Conservation (phyloP, 2,888 invertebrate genomes). For the Diadromus collaris region DNA sequence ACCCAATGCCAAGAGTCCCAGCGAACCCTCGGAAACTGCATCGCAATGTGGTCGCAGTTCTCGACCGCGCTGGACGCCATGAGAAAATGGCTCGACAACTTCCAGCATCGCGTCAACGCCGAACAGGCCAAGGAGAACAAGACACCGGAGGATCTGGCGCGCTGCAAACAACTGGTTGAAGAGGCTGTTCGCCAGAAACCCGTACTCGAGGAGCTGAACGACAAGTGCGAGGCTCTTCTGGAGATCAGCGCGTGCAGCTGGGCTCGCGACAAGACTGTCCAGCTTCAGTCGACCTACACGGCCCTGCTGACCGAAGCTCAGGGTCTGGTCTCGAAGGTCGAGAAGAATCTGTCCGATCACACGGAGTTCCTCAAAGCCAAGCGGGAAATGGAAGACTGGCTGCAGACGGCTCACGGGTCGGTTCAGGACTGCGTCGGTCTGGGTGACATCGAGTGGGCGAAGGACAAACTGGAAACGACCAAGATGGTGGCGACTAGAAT, state of each 20-base stretch:
- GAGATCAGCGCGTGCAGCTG: constrained; percentile 92
- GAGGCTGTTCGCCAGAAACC: constrained; percentile 90
- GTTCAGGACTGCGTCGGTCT: constrained; percentile 92
- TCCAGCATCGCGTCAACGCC: constrained; percentile 84
- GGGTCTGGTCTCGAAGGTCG: constrained; percentile 91
- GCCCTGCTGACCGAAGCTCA: constrained; percentile 90
- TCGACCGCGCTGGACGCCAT: constrained; percentile 87
- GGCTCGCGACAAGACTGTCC: constrained; percentile 93
- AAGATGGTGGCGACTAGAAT: constrained; percentile 86
- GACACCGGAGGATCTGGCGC: constrained; percentile 88
- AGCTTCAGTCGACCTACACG: constrained; percentile 91
- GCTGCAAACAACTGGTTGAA: constrained; percentile 87
- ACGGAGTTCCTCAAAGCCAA: constrained; percentile 95
- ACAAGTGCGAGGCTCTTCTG: constrained; percentile 92
- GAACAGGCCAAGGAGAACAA: constrained; percentile 87
- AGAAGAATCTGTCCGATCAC: constrained; percentile 95
- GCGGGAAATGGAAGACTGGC: constrained; percentile 91
- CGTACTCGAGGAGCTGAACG: constrained; percentile 91
- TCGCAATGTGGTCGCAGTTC: constrained; percentile 91
- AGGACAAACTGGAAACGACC: constrained; percentile 90
- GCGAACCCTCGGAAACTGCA: constrained; percentile 87
- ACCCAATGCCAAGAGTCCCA: constrained; percentile 89
- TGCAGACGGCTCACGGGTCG: constrained; percentile 89
- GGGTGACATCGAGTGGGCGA: constrained; percentile 89
- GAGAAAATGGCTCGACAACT: constrained; percentile 88